These are phyloP conservation scores for Drosophila serrata DNA, from an alignment of 1,140 invertebrate species.

Conservation along the genomic window DNA sequence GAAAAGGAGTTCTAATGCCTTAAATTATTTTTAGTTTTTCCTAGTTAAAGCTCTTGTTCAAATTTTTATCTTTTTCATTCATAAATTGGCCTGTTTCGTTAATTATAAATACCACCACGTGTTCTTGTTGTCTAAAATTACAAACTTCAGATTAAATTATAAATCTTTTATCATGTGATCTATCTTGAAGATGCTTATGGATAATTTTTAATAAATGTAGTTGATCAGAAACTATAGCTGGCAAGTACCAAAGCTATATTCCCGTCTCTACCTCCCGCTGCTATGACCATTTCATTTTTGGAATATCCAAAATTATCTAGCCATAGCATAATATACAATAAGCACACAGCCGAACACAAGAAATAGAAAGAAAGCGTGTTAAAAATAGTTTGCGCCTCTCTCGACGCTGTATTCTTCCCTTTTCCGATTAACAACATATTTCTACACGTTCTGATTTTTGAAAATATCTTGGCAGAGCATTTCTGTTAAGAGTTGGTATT, in stretches of 20 bases:
- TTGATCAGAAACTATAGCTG: conserved; percentile 3
- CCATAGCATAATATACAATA: conserved; percentile 26
- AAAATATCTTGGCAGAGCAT: conserved; percentile 9
- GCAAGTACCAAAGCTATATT: not conserved
- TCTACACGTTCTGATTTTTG: conserved; percentile 2
- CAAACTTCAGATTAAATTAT: not conserved
- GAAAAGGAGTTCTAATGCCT: not conserved
- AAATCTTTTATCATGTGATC: not conserved
- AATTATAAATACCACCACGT: conserved; percentile 4
- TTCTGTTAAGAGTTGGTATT: not conserved
- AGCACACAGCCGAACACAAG: conserved; percentile 6
- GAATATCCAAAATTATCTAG: conserved; percentile 65
- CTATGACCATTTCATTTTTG: conserved; percentile 34
- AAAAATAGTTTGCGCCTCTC: conserved; percentile 73
- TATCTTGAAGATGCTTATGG: not conserved
- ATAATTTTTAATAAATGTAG: conserved; percentile 18
- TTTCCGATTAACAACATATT: conserved; percentile 8
- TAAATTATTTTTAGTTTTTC: no score
- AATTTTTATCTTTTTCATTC: not conserved
- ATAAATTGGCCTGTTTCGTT: not conserved
- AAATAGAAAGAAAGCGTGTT: conserved; percentile 61
- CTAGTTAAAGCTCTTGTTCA: not conserved
- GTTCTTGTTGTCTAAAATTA: not conserved
- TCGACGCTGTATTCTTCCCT: conserved; percentile 21
- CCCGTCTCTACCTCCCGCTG: not conserved